Evolutionary conservation across 2,888 invertebrate species (phyloP).

Genomic region (Tetranychus truncatus): DNA sequence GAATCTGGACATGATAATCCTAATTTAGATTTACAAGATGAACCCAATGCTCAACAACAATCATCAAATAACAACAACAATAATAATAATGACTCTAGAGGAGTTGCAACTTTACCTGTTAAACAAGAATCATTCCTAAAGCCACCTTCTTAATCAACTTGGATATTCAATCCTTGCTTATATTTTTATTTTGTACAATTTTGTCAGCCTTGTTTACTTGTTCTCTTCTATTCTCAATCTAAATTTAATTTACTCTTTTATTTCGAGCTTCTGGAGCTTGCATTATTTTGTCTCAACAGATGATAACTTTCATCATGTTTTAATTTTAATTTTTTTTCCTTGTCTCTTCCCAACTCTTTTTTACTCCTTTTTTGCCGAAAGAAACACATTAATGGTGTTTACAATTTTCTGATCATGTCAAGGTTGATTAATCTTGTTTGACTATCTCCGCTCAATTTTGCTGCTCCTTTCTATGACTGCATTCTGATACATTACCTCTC

Average conservation of each 20-base stretch:
- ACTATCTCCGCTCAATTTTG: no score
- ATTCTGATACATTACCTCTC: no score
- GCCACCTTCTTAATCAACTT: neutral
- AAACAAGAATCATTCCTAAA: neutral
- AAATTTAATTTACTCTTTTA: neutral
- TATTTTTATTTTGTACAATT: neutral
- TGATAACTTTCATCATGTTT: neutral
- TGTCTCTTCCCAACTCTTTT: neutral
- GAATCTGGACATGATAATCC: constrained; percentile 6
- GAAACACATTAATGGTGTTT: neutral
- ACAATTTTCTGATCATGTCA: neutral
- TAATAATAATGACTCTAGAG: neutral
- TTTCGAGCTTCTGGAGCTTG: no score
- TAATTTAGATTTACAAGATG: neutral
- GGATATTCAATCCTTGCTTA: neutral
- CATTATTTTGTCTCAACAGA: no score
- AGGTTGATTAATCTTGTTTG: neutral
- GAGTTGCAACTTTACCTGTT: neutral
- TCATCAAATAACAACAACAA: neutral
- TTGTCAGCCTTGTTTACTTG: neutral
- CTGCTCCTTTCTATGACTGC: no score
- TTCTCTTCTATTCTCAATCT: neutral
- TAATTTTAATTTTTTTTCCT: neutral
- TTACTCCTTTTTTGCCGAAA: neutral
- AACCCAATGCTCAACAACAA: constrained; percentile 1